Evolutionary conservation across 2,888 invertebrate genomes (phyloP).

Genomic region (Meandrusa payeni): DNA sequence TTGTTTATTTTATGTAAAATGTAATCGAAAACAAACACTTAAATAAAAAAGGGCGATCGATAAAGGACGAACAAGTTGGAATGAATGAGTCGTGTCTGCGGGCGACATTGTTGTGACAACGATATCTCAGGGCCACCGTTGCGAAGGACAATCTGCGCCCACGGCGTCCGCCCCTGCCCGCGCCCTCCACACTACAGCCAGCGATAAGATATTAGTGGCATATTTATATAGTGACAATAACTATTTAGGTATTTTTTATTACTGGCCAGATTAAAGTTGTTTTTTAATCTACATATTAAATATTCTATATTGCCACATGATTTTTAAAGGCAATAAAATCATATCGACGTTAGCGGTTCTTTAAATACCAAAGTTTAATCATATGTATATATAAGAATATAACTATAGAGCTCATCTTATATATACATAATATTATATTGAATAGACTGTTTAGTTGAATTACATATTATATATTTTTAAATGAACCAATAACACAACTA

Average conservation of each 20-base stretch:
- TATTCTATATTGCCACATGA: too few species aligned
- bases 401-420: too few species aligned
- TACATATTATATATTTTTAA: too few species aligned
- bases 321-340: too few species aligned
- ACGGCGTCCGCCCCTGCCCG: slow-evolving; percentile 55
- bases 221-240: slow-evolving; percentile 27
- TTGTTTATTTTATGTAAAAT: slow-evolving; percentile 23
- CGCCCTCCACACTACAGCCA: slow-evolving; percentile 35
- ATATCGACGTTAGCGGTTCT: too few species aligned
- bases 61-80: slow-evolving; percentile 23
- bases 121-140: slow-evolving; percentile 56
- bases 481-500: too few species aligned
- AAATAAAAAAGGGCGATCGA: slow-evolving; percentile 18
- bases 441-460: too few species aligned
- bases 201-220: slow-evolving; percentile 55
- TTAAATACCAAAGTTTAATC: too few species aligned
- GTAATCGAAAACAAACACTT: slow-evolving; percentile 25
- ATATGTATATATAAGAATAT: too few species aligned
- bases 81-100: slow-evolving; percentile 37
- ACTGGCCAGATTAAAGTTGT: slow-evolving; percentile 12
- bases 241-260: slow-evolving; percentile 27
- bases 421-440: too few species aligned
- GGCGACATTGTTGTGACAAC: slow-evolving; percentile 49
- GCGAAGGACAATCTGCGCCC: slow-evolving; percentile 67
- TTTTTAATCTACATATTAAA: too few species aligned